Base-by-base conservation (phyloP, 2,113 vertebrate species). In the Casuarius casuarius region DNA sequence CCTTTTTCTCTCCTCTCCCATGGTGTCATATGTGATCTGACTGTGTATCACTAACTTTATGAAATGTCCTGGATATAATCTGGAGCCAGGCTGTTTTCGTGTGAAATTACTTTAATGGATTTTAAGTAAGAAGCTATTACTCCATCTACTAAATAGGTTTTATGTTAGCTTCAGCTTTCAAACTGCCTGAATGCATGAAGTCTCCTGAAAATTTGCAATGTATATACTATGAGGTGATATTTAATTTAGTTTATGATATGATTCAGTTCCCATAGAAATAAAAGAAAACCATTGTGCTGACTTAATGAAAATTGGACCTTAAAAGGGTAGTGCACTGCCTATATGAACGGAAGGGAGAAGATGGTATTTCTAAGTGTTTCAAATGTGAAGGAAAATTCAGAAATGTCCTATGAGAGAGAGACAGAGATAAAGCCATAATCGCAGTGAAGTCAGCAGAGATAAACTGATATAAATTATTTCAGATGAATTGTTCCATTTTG, bases 371-470 rank as follows among this genome's bases (percentile, higher is more conserved):
- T 86, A 35, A 46, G 38, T 89, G 31, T 78, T 94, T 82, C 59
- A 87, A 84, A 42, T 23, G 13, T 72, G 38, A 78, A 78, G 25
- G 42, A 94, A 89, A 87, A 48, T 48, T 78, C 73, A 44, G 51
- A 48, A 68, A 79, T 84, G 28, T 84, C 66, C 72, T 84, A 33
- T 49, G 26, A 66, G 29, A 74, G 28, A 48, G 66, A 10, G 71
- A 70, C 63, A 74, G 54, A 54, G 52, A 92, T 82, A 89, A 79
- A 80, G 56, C 25, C 76, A 56, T 68, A 81, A 81, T 68, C 63
- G 22, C 83, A 78, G 35, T 81, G 65, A 90, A 92, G 61, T 93
- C 83, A 72, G 76, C 65, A 93, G 51, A 96, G 82, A 78, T 80
- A 46, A 84, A 84, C 38, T 40, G n/a, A 94, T 78, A 78, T 8